Base-by-base conservation (phyloP, 2,797 vertebrate species). In the Lepus oiostolus region DNA sequence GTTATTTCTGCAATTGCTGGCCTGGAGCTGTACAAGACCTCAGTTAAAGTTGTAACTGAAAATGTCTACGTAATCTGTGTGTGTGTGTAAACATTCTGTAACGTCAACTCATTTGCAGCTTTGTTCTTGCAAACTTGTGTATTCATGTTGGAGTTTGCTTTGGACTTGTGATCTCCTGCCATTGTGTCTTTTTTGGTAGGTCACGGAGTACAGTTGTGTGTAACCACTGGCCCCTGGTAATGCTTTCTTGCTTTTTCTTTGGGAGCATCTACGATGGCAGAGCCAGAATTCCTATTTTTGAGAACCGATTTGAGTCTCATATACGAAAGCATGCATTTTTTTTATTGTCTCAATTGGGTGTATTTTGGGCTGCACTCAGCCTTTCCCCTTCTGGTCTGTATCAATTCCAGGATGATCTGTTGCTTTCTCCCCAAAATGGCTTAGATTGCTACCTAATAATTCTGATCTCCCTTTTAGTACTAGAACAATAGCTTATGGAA, bases 401-500 rank as follows among this genome's bases (percentile, higher is more conserved):
- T 79, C 32, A 88, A 54, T 93, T 58, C 52, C 54, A 94, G 30
- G 88, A 63, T 82, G 38, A 74, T 91, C 74, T 85, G 19, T 87
- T 67, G 28, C 60, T 68, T 90, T 86, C 63, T 89, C 24, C 16
- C 50, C 21, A 32, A 68, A 89, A 16, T 14, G 8, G 30, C n/a
- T 85, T 68, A 68, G 10, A 76, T 52, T 60, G 19, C 16, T 70
- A 42, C 32, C 47, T 75, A 76, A 38, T n/a, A 90, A 88, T 83
- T 82, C 24, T 17, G 21, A 54, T 81, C 70, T 90, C 88, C 60
- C 35, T 84, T 93, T 92, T 80, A 82, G 70, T 90, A 94, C n/a
- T 19, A 63, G 68, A 95, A 68, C 89, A 62, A 24, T 24, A 30
- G n/a, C n/a, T 81, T 63, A 32, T 17, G n/a, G 5, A 87, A 60